These are phyloP conservation scores for Misgurnus anguillicaudatus DNA, from an alignment of 2,113 vertebrate genomes.

Conservation along the genomic window DNA sequence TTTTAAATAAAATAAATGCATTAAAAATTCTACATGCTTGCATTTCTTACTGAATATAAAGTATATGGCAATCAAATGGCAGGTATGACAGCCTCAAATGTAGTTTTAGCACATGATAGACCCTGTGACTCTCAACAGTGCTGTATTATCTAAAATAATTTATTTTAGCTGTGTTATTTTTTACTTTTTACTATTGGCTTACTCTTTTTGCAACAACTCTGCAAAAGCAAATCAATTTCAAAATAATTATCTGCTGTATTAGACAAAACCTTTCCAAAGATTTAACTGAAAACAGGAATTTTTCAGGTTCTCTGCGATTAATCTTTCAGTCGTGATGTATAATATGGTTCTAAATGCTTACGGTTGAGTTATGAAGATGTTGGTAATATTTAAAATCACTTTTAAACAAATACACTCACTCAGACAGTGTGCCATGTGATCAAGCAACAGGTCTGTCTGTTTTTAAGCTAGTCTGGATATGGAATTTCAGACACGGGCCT, in stretches of 20 bases:
- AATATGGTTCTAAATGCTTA: conserved; percentile 16
- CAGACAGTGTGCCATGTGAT: background rate
- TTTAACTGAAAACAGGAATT: conserved; percentile 25
- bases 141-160: no score
- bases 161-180: background rate
- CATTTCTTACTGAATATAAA: no score
- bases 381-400: conserved; percentile 6
- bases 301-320: conserved; percentile 6
- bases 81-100: no score
- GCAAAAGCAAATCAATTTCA: conserved; percentile 15
- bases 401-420: background rate
- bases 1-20: no score
- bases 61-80: no score
- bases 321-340: conserved; percentile 18
- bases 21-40: no score
- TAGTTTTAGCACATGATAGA: no score
- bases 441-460: conserved; percentile 3
- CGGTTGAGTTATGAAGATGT: conserved; percentile 11
- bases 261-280: conserved; percentile 20
- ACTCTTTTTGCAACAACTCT: background rate
- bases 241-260: conserved; percentile 19
- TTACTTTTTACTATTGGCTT: background rate
- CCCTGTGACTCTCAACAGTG: no score
- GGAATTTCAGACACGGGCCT: conserved; percentile 19
- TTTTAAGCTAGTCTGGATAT: conserved; percentile 7